These are phyloP conservation scores for Cheilosia scutellata DNA, from an alignment of 2,888 invertebrate genomes.

Conservation along the genomic window DNA sequence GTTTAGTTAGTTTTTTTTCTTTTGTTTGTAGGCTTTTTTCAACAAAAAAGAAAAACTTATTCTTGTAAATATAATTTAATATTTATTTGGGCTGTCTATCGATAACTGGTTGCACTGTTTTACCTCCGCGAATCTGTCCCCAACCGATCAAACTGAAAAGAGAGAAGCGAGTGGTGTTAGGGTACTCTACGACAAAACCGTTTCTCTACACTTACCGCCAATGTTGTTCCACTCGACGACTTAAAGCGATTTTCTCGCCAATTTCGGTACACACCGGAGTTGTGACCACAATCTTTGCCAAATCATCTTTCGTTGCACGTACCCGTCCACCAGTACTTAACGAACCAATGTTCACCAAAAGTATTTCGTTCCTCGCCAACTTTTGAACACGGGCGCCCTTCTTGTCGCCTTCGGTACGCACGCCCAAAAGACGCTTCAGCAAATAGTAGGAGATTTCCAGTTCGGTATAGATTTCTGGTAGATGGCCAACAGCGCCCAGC, in stretches of 20 bases:
- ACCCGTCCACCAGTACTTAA: conserved; percentile 99
- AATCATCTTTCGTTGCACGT: conserved; percentile 96
- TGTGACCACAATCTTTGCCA: conserved; percentile 98
- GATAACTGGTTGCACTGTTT: conserved; percentile 93
- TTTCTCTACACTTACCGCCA: conserved; percentile 90
- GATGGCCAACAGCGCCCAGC: conserved; percentile 97
- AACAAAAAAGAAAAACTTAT: conserved; percentile 52
- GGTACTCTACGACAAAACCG: not conserved
- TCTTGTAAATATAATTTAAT: conserved; percentile 65
- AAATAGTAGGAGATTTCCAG: conserved; percentile 99
- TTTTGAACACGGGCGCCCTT: conserved; percentile 99
- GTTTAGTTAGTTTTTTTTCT: conserved; percentile 39
- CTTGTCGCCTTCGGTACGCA: conserved; percentile 99
- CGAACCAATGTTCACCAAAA: conserved; percentile 99
- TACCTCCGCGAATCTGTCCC: conserved; percentile 99
- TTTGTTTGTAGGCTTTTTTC: conserved; percentile 33
- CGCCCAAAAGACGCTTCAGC: conserved; percentile 96
- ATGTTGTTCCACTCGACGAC: conserved; percentile 99
- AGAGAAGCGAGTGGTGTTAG: conserved; percentile 59
- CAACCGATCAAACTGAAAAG: conserved; percentile 96
- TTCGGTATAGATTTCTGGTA: conserved; percentile 99
- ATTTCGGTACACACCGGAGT: conserved; percentile 99
- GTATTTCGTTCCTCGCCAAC: conserved; percentile 93
- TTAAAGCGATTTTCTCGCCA: conserved; percentile 99
- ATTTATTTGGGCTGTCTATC: conserved; percentile 77